phyloP scores from a whole-genome alignment of 2,888 invertebrate species.

The Acronicta leporina region DNA sequence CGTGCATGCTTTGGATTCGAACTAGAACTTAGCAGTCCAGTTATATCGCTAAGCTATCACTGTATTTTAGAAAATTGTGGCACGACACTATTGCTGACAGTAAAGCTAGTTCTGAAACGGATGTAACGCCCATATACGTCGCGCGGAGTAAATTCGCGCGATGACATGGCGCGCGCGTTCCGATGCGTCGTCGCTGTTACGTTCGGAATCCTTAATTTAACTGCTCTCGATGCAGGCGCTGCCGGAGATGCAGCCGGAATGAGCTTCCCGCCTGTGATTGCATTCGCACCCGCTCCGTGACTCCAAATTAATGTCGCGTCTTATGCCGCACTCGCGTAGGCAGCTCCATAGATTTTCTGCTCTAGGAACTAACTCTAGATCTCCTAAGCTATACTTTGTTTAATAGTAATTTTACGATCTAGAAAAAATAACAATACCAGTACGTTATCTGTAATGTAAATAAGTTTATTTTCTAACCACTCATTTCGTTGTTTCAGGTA shows the following conservation, averaged over 20 bases:
- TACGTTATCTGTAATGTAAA: no score
- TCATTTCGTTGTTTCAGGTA: constrained; percentile 38
- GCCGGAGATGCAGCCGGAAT: constrained; percentile 85
- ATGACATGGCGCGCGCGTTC: constrained; percentile 56
- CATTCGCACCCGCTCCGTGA: constrained; percentile 79
- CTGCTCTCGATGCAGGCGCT: constrained; percentile 65
- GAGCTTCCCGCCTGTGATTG: constrained; percentile 86
- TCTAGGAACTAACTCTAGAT: constrained; percentile 14
- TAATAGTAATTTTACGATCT: no score
- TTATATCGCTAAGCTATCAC: no score
- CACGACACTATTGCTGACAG: constrained; percentile 12
- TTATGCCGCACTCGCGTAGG: constrained; percentile 56
- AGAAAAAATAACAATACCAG: no score
- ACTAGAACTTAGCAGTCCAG: no score
- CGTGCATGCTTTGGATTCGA: no score
- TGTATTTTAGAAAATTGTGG: not conserved
- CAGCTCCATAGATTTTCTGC: constrained; percentile 34
- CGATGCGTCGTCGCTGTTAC: constrained; percentile 64
- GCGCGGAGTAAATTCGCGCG: constrained; percentile 43
- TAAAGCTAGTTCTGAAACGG: constrained; percentile 42
- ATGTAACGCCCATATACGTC: constrained; percentile 46
- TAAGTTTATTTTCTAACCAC: no score
- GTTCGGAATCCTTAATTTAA: constrained; percentile 85
- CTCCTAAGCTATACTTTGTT: constrained; percentile 14
- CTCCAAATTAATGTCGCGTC: constrained; percentile 78